phyloP scores from a whole-genome alignment of 2,888 invertebrate species.

The Thysanoteuthis rhombus region DNA sequence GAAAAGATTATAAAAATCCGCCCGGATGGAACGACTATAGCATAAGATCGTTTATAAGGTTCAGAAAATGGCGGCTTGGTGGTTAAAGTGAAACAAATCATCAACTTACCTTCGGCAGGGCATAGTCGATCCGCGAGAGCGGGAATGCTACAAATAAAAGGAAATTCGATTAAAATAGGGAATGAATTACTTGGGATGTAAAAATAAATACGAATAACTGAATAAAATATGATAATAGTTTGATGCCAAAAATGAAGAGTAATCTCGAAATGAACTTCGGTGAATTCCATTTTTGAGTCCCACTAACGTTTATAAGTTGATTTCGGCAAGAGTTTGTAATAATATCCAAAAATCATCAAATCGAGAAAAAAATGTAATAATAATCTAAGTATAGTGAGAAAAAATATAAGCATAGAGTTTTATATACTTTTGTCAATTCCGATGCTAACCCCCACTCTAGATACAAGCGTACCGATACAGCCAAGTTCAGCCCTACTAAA shows the following conservation, averaged over 20 bases:
- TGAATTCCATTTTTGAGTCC: neutral
- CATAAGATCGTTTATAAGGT: neutral
- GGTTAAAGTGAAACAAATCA: slow-evolving; percentile 32
- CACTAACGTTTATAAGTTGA: neutral
- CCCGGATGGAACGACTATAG: neutral
- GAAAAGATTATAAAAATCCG: neutral
- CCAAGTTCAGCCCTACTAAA: neutral
- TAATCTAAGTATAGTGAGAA: neutral
- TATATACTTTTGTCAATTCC: neutral
- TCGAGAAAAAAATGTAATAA: neutral
- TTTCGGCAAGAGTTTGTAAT: neutral
- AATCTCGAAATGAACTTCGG: neutral
- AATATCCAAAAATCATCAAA: neutral
- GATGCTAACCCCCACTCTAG: neutral
- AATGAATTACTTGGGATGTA: neutral
- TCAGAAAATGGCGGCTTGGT: slow-evolving; percentile 24
- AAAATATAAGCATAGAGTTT: neutral
- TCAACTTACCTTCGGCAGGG: slow-evolving; percentile 54
- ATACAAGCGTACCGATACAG: neutral
- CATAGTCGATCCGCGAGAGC: slow-evolving; percentile 43
- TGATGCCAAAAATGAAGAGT: neutral
- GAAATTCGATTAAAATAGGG: neutral
- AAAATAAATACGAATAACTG: neutral
- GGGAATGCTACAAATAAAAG: neutral
- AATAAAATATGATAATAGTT: neutral